These are phyloP conservation scores for Nemotelus nigrinus DNA, from an alignment of 2,888 invertebrate species.

Conservation along the genomic window DNA sequence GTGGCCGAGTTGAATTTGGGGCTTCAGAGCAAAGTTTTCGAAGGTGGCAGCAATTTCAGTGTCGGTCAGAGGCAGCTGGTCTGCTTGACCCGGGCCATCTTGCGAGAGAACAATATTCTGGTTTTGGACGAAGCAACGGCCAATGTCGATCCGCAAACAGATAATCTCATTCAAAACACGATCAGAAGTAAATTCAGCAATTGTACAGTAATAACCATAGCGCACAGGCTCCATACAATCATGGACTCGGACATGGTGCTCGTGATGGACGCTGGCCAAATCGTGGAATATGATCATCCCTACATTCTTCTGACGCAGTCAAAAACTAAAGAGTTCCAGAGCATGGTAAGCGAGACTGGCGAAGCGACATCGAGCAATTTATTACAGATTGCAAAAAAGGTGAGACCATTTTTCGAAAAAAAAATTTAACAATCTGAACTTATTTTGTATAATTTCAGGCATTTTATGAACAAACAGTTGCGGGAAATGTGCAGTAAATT, in stretches of 20 bases:
- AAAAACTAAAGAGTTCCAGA: conserved; percentile 66
- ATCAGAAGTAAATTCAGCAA: conserved; percentile 78
- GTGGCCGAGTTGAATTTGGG: conserved; percentile 74
- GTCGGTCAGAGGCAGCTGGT: conserved; percentile 91
- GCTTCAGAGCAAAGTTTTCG: conserved; percentile 76
- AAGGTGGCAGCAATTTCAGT: conserved; percentile 85
- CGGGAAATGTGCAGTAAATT: too few species aligned
- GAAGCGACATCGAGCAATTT: conserved; percentile 73
- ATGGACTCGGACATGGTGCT: conserved; percentile 71
- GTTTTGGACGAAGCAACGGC: conserved; percentile 94
- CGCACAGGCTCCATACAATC: conserved; percentile 89
- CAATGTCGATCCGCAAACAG: conserved; percentile 90
- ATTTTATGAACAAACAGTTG: too few species aligned
- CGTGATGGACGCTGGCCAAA: conserved; percentile 77
- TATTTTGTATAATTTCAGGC: too few species aligned
- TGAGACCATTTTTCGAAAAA: conserved; percentile 45
- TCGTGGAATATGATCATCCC: conserved; percentile 77
- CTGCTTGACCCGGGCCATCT: conserved; percentile 88
- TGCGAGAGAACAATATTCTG: conserved; percentile 84
- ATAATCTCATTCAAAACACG: conserved; percentile 82
- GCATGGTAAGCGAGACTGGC: conserved; percentile 73
- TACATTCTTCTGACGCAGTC: conserved; percentile 68
- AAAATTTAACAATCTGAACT: too few species aligned
- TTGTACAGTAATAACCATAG: conserved; percentile 90
- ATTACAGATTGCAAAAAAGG: conserved; percentile 71